phyloP scores from a whole-genome alignment of 1,140 invertebrate species.

The Conus ventricosus region DNA sequence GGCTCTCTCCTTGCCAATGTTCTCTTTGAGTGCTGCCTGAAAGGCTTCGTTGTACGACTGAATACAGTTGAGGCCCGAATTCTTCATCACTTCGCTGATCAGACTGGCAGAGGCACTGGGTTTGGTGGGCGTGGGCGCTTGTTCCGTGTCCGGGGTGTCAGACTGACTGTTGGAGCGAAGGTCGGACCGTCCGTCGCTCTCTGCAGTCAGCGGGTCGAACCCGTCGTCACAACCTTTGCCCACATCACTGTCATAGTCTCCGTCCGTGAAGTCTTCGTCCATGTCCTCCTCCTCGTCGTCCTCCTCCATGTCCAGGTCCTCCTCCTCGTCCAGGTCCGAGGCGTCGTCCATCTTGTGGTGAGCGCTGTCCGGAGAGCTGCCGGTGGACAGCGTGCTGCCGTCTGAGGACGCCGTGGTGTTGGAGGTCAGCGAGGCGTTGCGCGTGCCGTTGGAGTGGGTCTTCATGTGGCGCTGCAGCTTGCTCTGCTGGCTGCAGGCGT shows the following conservation, averaged over 20 bases:
- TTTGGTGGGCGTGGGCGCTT: slow-evolving; percentile 37
- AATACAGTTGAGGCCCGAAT: slow-evolving; percentile 94
- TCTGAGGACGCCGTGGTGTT: slow-evolving; percentile 52
- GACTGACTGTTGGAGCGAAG: slow-evolving; percentile 34
- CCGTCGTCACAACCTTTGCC: slow-evolving; percentile 51
- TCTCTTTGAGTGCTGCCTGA: slow-evolving; percentile 94
- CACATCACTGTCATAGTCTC: slow-evolving; percentile 52
- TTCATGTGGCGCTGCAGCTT: slow-evolving; percentile 92
- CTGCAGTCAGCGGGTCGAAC: slow-evolving; percentile 57
- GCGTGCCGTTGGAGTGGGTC: slow-evolving; percentile 77
- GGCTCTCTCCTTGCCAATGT: slow-evolving; percentile 63
- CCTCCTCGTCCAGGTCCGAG: slow-evolving; percentile 46
- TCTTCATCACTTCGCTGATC: slow-evolving; percentile 97
- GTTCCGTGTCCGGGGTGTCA: slow-evolving; percentile 32
- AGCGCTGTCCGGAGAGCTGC: slow-evolving; percentile 75
- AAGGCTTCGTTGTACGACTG: slow-evolving; percentile 97
- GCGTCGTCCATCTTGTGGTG: slow-evolving; percentile 40
- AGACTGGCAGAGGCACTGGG: slow-evolving; percentile 72
- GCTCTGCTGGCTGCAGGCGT: slow-evolving; percentile 79
- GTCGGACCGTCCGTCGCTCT: slow-evolving; percentile 38
- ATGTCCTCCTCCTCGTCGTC: slow-evolving; percentile 75
- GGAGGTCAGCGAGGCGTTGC: slow-evolving; percentile 68
- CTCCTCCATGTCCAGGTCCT: slow-evolving; percentile 71
- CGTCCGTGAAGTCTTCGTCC: slow-evolving; percentile 72
- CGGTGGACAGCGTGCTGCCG: slow-evolving; percentile 62